A percentile compares a stretch with the other conserved stretches of the same genome.
These are phyloP conservation scores for Rhamphomyia laevipes DNA, from an alignment of 2,888 invertebrate species.

Conservation along the genomic window DNA sequence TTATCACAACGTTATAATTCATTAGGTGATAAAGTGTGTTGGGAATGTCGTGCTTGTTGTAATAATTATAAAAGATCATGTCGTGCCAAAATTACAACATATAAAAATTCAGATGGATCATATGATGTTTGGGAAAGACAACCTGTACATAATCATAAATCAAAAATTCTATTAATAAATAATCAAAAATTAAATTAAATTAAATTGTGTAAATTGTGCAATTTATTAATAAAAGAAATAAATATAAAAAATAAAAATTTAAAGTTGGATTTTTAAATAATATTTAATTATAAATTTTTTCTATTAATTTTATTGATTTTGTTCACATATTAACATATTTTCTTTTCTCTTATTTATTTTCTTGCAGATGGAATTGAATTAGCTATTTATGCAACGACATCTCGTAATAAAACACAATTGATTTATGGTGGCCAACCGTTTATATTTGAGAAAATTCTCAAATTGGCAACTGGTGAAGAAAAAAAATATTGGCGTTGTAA, in stretches of 20 bases:
- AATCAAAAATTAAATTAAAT: neutral
- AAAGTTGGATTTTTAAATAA: neutral
- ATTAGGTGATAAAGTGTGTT: too few relatives aligned
- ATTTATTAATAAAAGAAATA: neutral
- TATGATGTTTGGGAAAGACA: too few relatives aligned
- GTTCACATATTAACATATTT: neutral
- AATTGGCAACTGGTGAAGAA: conserved; percentile 29
- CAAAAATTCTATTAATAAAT: neutral
- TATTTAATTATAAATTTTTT: neutral
- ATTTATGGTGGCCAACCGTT: conserved; percentile 37
- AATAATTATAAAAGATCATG: too few relatives aligned
- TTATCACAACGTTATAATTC: too few relatives aligned
- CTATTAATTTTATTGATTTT: too few relatives aligned
- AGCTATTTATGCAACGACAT: conserved; percentile 37
- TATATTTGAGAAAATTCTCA: conserved; percentile 35
- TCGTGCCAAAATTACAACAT: too few relatives aligned
- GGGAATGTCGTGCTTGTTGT: too few relatives aligned
- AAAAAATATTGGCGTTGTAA: conserved; percentile 38
- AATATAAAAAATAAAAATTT: neutral
- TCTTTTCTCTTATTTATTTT: neutral
- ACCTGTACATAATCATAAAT: too few relatives aligned
- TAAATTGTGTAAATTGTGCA: neutral
- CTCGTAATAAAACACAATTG: conserved; percentile 36
- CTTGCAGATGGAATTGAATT: conserved; percentile 23
- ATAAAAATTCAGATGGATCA: too few relatives aligned